Percentiles rank a stretch among this genome's conserved stretches.
Conservation (phyloP, 2,113 vertebrate genomes). For the Vulpes ferrilata region DNA sequence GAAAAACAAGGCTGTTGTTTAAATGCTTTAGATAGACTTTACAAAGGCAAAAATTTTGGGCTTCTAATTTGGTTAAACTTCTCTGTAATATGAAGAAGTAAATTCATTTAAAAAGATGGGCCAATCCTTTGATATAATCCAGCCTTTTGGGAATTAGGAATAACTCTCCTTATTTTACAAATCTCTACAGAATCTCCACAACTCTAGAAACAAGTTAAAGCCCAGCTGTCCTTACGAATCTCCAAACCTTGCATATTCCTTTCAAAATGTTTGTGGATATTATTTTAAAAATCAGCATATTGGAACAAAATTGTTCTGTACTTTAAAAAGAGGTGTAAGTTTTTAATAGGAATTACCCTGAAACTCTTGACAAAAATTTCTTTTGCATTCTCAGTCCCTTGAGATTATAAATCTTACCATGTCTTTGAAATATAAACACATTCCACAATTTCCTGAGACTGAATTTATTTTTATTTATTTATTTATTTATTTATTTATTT, state of each 20-base stretch:
- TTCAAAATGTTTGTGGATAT: not conserved
- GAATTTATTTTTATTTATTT: not conserved
- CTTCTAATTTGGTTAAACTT: not conserved
- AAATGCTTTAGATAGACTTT: not conserved
- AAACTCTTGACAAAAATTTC: not conserved
- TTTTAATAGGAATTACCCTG: not conserved
- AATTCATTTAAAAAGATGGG: not conserved
- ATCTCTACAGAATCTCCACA: not conserved
- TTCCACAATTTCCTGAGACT: not conserved
- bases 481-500: too few relatives aligned
- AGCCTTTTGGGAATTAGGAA: not conserved
- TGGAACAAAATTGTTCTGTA: not conserved
- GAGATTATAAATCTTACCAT: not conserved
- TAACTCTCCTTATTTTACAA: not conserved
- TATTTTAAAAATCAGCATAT: not conserved
- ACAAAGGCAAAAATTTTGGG: not conserved
- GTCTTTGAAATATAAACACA: not conserved
- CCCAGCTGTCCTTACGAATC: not conserved
- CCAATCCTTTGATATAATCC: not conserved
- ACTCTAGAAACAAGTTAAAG: not conserved
- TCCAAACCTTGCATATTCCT: not conserved
- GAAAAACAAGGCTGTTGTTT: not conserved
- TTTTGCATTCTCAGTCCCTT: not conserved
- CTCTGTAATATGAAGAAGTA: not conserved
- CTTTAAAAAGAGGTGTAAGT: not conserved